These are phyloP conservation scores for Drosophila prolongata DNA, from an alignment of 2,888 invertebrate species.

Conservation along the genomic window DNA sequence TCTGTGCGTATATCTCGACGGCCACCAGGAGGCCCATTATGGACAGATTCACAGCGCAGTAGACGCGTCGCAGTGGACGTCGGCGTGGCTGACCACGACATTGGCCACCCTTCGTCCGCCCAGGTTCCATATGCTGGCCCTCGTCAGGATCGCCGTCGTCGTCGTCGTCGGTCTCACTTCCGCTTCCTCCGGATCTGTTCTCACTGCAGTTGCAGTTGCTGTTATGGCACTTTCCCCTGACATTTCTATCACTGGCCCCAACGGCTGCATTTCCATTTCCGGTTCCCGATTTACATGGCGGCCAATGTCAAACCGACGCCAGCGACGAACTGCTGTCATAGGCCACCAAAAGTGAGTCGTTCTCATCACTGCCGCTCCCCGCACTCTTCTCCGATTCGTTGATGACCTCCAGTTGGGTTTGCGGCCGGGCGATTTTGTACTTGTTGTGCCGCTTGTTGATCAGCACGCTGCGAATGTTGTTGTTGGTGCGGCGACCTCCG, in stretches of 20 bases:
- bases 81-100: conserved; percentile 78
- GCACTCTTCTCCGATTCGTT: conserved; percentile 83
- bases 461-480: conserved; percentile 81
- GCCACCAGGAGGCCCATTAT: conserved; percentile 82
- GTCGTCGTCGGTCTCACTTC: conserved; percentile 21
- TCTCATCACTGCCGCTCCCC: conserved; percentile 84
- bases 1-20: conserved; percentile 84
- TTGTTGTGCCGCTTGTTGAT: conserved; percentile 82
- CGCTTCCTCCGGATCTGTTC: conserved; percentile 11
- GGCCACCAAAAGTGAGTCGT: conserved; percentile 84
- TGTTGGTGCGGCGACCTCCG: conserved; percentile 66
- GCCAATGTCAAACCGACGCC: conserved; percentile 85
- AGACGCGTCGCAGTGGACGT: conserved; percentile 83
- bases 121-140: conserved; percentile 53
- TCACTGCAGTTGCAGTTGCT: conserved; percentile 20
- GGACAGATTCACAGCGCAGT: conserved; percentile 82
- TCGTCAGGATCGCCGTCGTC: conserved; percentile 37
- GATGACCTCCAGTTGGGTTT: conserved; percentile 83
- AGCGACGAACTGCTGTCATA: conserved; percentile 84
- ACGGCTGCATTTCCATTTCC: conserved; percentile 74
- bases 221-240: conserved; percentile 14
- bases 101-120: conserved; percentile 59
- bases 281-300: conserved; percentile 66
- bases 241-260: conserved; percentile 31
- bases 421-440: conserved; percentile 82